Base-by-base conservation (phyloP, 2,888 invertebrate genomes). In the Coelopa pilipes region DNA sequence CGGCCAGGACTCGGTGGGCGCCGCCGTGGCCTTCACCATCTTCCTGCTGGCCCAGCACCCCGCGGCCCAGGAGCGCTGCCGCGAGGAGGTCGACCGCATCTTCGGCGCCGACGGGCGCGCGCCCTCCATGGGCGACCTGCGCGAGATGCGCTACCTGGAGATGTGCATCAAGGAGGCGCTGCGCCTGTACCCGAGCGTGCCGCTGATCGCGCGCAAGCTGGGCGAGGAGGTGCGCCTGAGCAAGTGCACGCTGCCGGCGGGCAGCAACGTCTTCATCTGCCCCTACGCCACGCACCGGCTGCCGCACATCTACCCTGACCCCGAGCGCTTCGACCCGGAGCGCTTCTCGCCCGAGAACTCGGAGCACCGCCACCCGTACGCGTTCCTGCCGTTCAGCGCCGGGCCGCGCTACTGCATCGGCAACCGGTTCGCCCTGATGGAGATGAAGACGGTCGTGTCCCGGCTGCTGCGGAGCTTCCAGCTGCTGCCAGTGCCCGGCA, bases 101-200 rank as follows among this genome's bases (percentile, higher is more conserved):
- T 89, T 90, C 74, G 86, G 83, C 1, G 82, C 81, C 75, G 86
- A 83, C 78, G 81, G 82, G 49, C 88, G 90, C 7, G 79, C 88
- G 0, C 89, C 89, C 0, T 89, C 87, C 3, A 88, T 90, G 83
- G 88, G 88, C n/a, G 91, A 91, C 77, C 81, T 93, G 59, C 86
- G 90, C 12, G 89, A 90, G 73, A 90, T 93, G 90, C 89, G 89
- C 55, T 93, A 92, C 80, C 84, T 93, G 77, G 93, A 93, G 78
- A 90, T 90, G 83, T 92, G 92, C 80, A 91, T 93, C 63, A 93
- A 93, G 81, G 93, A 93, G 84, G 89, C 92, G 0, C 80, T 93
- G 72, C 88, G 93, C 34, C 77, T 88, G 1, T 88, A 87, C 78
- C 88, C 88, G 45, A 88, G 87, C 76, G 88, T 88, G 1, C 88